These are phyloP conservation scores for Hyaena hyaena DNA, from an alignment of 2,113 vertebrate species.

Conservation along the genomic window DNA sequence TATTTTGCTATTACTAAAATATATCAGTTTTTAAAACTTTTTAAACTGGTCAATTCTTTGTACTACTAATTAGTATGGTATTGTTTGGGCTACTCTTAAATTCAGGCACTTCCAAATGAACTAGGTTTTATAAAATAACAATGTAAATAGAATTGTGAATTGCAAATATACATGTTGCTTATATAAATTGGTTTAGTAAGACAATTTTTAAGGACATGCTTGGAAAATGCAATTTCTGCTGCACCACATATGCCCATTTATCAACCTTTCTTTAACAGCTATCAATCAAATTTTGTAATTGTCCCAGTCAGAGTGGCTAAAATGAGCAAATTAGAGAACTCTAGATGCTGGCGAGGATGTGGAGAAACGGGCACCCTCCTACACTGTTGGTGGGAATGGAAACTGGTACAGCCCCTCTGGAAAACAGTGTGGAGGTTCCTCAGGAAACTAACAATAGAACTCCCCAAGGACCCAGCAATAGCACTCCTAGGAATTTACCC, in stretches of 20 bases:
- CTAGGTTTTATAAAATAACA: background rate
- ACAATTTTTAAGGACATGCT: background rate
- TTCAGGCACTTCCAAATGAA: background rate
- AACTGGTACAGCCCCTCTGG: no score
- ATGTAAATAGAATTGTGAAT: background rate
- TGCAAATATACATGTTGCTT: background rate
- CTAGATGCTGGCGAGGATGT: no score
- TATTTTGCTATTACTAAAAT: background rate
- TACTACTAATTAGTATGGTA: background rate
- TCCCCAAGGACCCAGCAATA: no score
- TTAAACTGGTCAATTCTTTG: background rate
- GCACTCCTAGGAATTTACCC: no score
- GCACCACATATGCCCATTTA: background rate
- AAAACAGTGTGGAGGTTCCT: no score
- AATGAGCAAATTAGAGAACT: no score
- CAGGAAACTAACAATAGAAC: no score
- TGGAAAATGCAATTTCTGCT: background rate
- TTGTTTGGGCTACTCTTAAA: background rate
- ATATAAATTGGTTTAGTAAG: background rate
- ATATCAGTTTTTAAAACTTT: background rate
- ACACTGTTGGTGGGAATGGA: no score
- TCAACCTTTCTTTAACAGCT: background rate
- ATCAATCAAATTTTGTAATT: background rate
- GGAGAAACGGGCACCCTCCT: no score
- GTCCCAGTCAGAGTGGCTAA: background rate